Conservation (phyloP, 2,797 vertebrate species). For the Clarias platycephalus region DNA sequence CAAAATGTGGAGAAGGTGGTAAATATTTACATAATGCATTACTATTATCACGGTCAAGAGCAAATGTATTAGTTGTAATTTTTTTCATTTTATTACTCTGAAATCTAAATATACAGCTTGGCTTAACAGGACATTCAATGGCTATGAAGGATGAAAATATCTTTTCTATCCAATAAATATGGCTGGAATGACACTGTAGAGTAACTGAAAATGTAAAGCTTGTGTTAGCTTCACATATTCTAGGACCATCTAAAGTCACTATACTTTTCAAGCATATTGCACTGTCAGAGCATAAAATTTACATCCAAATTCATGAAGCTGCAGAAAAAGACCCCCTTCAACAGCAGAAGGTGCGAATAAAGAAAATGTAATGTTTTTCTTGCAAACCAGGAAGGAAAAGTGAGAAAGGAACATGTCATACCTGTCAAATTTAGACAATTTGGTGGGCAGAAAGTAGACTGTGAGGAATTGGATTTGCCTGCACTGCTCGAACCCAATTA, state of each 20-base stretch:
- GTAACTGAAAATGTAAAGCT: neutral
- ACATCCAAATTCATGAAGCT: conserved; percentile 32
- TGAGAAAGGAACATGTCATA: conserved; percentile 55
- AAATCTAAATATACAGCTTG: neutral
- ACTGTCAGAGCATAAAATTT: conserved; percentile 30
- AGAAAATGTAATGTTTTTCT: conserved; percentile 39
- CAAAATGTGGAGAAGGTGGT: neutral
- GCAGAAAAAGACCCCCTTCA: conserved; percentile 11
- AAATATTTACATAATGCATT: neutral
- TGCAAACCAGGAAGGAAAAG: conserved; percentile 40
- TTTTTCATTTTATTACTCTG: neutral
- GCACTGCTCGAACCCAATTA: conserved; percentile 55
- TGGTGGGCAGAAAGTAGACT: conserved; percentile 31
- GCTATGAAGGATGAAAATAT: neutral
- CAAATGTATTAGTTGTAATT: neutral
- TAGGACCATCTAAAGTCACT: conserved; percentile 3
- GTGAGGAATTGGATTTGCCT: conserved; percentile 56
- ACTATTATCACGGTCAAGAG: neutral
- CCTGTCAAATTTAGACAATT: conserved; percentile 53
- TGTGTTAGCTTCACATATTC: neutral
- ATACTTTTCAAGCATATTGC: conserved; percentile 20
- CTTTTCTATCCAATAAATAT: neutral
- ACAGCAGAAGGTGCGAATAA: conserved; percentile 52
- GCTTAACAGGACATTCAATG: neutral
- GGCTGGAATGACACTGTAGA: neutral